Evolutionary conservation across 2,888 invertebrate genomes (phyloP).

Genomic region (Brassicogethes aeneus): DNA sequence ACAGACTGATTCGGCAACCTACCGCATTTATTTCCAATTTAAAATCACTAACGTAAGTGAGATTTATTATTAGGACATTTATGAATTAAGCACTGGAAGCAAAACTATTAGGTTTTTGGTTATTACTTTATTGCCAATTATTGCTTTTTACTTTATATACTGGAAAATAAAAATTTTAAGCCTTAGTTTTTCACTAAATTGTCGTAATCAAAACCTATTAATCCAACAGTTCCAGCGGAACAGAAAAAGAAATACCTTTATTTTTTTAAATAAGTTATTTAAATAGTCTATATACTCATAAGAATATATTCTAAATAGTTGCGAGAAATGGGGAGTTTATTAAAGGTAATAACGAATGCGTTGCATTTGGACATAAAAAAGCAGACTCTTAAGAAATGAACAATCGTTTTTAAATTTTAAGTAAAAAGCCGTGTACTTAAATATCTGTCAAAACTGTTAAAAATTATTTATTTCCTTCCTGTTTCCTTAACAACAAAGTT

Average conservation of each 20-base stretch:
- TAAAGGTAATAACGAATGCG: too few species aligned
- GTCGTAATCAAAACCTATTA: slow-evolving; percentile 1
- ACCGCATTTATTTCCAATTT: neutral
- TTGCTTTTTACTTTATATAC: neutral
- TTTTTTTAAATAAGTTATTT: neutral
- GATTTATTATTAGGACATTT: neutral
- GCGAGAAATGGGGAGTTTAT: neutral
- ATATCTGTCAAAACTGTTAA: too few species aligned
- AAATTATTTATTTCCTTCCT: too few species aligned
- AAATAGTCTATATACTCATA: neutral
- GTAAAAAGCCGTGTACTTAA: too few species aligned
- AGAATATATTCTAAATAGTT: neutral
- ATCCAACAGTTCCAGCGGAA: neutral
- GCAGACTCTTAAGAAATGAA: too few species aligned
- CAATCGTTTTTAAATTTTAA: too few species aligned
- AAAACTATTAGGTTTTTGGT: neutral
- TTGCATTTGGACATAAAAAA: too few species aligned
- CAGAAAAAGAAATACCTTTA: neutral
- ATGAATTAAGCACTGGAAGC: neutral
- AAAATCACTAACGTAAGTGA: slow-evolving; percentile 1
- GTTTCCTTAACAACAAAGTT: too few species aligned
- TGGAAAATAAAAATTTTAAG: neutral
- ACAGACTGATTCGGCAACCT: neutral
- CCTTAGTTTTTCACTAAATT: neutral
- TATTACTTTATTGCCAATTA: neutral